Conservation (phyloP, 2,797 vertebrate genomes). For the Pygocentrus nattereri region DNA sequence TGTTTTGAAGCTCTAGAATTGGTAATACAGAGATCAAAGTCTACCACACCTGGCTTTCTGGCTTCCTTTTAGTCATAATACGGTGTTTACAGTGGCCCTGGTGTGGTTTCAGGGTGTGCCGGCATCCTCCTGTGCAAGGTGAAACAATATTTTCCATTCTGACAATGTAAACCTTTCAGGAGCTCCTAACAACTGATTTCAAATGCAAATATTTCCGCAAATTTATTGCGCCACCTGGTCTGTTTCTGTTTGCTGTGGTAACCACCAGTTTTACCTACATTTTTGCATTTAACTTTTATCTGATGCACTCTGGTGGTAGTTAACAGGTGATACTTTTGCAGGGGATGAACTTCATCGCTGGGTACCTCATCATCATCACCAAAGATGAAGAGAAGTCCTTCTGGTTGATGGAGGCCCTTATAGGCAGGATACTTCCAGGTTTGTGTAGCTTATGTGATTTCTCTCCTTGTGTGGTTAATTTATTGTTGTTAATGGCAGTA, state of each 20-base stretch:
- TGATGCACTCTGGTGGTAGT: not conserved
- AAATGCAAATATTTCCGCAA: conserved; percentile 52
- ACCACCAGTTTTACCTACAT: not conserved
- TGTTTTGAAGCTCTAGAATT: conserved; percentile 3
- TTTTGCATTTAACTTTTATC: not conserved
- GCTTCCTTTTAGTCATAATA: not conserved
- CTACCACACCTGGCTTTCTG: not conserved
- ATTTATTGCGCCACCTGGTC: not conserved
- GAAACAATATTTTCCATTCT: not conserved
- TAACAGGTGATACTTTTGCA: conserved; percentile 65
- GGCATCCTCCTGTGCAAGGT: not conserved
- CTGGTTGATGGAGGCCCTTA: conserved; percentile 93
- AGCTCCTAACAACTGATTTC: conserved; percentile 34
- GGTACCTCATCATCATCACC: conserved; percentile 93
- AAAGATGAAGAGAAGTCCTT: conserved; percentile 94
- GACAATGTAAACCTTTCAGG: not conserved
- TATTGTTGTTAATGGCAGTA: not conserved
- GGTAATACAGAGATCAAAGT: conserved; percentile 11
- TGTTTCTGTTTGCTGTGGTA: not conserved
- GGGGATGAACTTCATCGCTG: conserved; percentile 98
- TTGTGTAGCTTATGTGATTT: conserved; percentile 49
- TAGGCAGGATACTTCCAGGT: conserved; percentile 94
- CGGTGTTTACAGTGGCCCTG: not conserved
- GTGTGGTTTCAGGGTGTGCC: not conserved
- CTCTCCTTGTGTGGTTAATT: not conserved